Evolutionary conservation across 1,140 invertebrate genomes (phyloP), one percentile per base, ranked within the genome.

Genomic region (Dendroctonus ponderosae): DNA sequence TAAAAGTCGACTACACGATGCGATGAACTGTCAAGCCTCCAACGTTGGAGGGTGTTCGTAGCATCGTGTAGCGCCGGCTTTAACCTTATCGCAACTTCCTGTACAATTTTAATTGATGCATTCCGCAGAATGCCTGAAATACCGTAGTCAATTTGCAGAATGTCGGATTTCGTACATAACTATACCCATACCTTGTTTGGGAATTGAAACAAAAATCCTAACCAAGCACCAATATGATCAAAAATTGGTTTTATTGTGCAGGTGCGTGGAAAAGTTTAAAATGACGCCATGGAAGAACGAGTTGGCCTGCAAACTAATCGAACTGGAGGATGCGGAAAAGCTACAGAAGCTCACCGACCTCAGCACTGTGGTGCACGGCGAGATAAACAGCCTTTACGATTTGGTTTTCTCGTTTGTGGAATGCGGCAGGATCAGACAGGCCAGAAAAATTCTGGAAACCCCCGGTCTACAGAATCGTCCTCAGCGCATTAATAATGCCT

Each of bases 371-470:
- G 81, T 91, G 61, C 87, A 91, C 66, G 92, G 92, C 6, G 91
- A 94, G 80, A 85, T 90, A 14, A 92, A 92, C 72, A 89, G 89
- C 64, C 79, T 94, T 2, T 90, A 92, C 72, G 90, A 93, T 75
- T 80, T 95, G 53, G 89, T 92, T 5, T 84, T 92, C 62, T 84
- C 86, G 1, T 94, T 94, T 77, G 81, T 94, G 7, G 90, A 93
- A 73, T 89, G 88, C 71, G 89, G 89, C 1, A 81, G 88, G 49
- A 75, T 90, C 15, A 79, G 86, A 51, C 91, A 94, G 77, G 92
- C 91, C 0, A 81, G 87, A 49, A 92, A 91, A 76, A 91, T 95
- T 67, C 77, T 95, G 6, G 89, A 92, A 74, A 91, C 89, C 0
- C 89, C 89, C 1, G 90, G 89, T 5, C 75, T 91, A 57, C 82